phyloP scores from a whole-genome alignment of 2,888 invertebrate genomes.

The Tiliacea aurago region DNA sequence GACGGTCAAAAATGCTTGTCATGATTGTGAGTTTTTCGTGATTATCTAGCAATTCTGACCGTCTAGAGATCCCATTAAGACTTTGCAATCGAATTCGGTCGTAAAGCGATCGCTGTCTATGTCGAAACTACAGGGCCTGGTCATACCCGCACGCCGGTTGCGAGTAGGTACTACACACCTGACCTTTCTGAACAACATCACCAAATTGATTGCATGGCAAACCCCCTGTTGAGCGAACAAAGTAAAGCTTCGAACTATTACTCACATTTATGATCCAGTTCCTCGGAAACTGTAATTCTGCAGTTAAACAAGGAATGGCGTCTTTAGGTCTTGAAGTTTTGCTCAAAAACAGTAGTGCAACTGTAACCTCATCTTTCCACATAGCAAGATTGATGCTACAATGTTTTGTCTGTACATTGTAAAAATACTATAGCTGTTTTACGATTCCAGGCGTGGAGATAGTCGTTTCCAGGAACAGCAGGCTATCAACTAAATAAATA shows the following conservation, averaged over 20 bases:
- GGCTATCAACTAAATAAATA: neutral
- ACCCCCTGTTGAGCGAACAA: neutral
- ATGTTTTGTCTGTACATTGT: constrained; percentile 26
- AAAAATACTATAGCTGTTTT: constrained; percentile 9
- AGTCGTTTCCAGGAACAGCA: neutral
- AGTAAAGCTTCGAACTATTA: neutral
- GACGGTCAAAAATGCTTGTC: too few relatives aligned
- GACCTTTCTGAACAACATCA: neutral
- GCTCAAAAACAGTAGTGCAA: neutral
- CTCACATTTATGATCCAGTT: neutral
- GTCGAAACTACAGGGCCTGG: too few relatives aligned
- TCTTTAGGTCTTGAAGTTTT: neutral
- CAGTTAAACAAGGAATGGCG: neutral
- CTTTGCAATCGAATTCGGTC: too few relatives aligned
- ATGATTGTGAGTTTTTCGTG: too few relatives aligned
- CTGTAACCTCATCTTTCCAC: neutral
- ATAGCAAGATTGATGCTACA: neutral
- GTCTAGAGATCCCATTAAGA: too few relatives aligned
- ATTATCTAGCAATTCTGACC: too few relatives aligned
- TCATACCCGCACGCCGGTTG: neutral
- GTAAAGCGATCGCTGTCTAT: too few relatives aligned
- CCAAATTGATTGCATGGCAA: neutral
- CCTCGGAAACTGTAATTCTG: neutral
- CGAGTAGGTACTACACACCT: neutral
- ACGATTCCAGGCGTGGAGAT: constrained; percentile 3